Evolutionary conservation across 2,888 invertebrate species (phyloP).

Genomic region (Standfussiana lucernea): DNA sequence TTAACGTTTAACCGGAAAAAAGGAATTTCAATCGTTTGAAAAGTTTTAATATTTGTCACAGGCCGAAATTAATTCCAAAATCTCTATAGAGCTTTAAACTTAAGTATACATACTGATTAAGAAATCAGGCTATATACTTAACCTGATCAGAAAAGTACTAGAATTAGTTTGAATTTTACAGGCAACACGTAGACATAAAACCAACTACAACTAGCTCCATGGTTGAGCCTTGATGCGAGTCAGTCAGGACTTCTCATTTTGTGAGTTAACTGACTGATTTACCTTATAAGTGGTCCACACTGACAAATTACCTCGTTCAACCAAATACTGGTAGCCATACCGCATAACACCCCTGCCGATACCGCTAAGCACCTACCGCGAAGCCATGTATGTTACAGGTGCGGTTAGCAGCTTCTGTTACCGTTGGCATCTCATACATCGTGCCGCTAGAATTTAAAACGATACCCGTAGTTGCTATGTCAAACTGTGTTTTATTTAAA

Average conservation of each 20-base stretch:
- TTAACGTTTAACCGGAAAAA: background rate
- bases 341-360: constrained; percentile 21
- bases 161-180: too few species aligned
- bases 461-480: background rate
- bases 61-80: background rate
- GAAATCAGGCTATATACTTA: too few species aligned
- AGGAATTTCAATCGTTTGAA: background rate
- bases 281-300: background rate
- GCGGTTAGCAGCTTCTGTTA: constrained; percentile 42
- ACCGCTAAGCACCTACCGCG: constrained; percentile 17
- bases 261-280: too few species aligned
- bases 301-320: background rate
- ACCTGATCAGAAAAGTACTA: too few species aligned
- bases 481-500: background rate
- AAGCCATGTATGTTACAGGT: constrained; percentile 43
- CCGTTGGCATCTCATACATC: constrained; percentile 35
- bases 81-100: too few species aligned
- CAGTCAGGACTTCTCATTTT: too few species aligned
- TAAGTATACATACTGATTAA: too few species aligned
- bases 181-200: too few species aligned
- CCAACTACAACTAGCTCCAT: too few species aligned
- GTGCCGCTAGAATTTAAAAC: constrained; percentile 44
- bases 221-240: too few species aligned
- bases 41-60: background rate
- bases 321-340: constrained; percentile 2